Evolutionary conservation across 2,797 vertebrate genomes (phyloP).

Genomic region (Silurus lanzhouensis): DNA sequence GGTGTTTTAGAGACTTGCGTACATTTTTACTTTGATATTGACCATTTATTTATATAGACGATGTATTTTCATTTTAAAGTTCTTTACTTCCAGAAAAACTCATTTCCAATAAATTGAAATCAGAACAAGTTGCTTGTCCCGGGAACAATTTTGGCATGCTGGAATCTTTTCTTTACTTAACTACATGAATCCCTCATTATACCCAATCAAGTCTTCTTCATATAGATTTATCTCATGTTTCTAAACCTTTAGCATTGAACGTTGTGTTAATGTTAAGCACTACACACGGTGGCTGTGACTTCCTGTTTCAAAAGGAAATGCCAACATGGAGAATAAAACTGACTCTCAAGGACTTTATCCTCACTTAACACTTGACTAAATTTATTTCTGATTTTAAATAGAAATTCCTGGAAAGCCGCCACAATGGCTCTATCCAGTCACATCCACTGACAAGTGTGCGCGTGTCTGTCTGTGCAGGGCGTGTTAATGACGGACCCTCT

Average conservation of each 20-base stretch:
- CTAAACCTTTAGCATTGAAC: not conserved
- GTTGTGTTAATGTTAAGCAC: not conserved
- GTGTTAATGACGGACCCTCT: constrained; percentile 41
- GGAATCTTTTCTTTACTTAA: too few relatives aligned
- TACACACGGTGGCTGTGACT: not conserved
- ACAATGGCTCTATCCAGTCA: constrained; percentile 39
- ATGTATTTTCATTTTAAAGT: not conserved
- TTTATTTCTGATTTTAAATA: constrained; percentile 47
- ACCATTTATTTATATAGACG: not conserved
- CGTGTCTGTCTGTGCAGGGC: constrained; percentile 4
- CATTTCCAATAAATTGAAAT: not conserved
- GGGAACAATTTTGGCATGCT: too few relatives aligned
- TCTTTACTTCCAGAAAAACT: not conserved
- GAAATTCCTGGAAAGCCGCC: constrained; percentile 31
- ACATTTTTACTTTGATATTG: not conserved
- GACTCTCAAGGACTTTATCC: not conserved
- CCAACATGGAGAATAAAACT: not conserved
- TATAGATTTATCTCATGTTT: not conserved
- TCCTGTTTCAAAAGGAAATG: not conserved
- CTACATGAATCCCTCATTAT: not conserved
- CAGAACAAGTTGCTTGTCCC: not conserved
- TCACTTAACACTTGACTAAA: constrained; percentile 33
- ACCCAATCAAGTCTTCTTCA: not conserved
- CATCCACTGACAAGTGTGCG: constrained; percentile 28
- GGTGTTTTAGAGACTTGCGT: too few relatives aligned